Base-by-base conservation (phyloP, 1,140 invertebrate genomes). In the Charaxes varanes region DNA sequence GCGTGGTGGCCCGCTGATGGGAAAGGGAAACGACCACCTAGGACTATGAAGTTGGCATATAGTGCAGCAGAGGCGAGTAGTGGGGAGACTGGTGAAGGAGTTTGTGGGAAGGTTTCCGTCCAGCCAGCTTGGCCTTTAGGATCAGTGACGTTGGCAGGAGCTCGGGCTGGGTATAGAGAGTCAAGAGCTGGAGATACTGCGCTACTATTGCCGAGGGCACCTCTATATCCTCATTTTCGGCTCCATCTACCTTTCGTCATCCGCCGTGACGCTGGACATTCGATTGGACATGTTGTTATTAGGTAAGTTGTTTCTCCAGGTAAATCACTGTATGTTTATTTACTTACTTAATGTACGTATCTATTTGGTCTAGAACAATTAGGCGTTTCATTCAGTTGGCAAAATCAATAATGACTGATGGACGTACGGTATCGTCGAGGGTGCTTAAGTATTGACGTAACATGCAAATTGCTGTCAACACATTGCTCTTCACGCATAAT, bases 221-320 rank as follows among this genome's bases (percentile, higher is more conserved):
- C 93, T 0, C 80, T 96, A 2, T 96, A 95, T 82, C 94, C 94
- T 1, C 89, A 93, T 53, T 94, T 94, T n/a, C 90, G 92, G 51
- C 85, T 96, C 22, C 93, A 96, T 74, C 88, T 96, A 1, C 93
- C 94, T 1, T 94, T 94, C 1, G 94, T 94, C 62, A 85, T 96
- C n/a, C 90, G 93, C 24, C 86, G 88, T 16, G 86, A 89, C 50
- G 63, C 86, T 41, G 85, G 87, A 40, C 86, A 89, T 58, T 56
- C 88, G 6, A 86, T 96, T 37, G 88, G 92, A 26, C 90, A 92
- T 2, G 93, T 97, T 62, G 89, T 94, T 49, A 88, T 97, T 49
- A 92, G 91, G 94, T 95, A 79, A 87, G 86, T 80, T 40, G 11
- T 11, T 27, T 27, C n/a, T n/a, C n/a, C n/a, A n/a, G n/a, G n/a